Evolutionary conservation across 1,140 invertebrate species (phyloP).

Genomic region (Riptortus pedestris): DNA sequence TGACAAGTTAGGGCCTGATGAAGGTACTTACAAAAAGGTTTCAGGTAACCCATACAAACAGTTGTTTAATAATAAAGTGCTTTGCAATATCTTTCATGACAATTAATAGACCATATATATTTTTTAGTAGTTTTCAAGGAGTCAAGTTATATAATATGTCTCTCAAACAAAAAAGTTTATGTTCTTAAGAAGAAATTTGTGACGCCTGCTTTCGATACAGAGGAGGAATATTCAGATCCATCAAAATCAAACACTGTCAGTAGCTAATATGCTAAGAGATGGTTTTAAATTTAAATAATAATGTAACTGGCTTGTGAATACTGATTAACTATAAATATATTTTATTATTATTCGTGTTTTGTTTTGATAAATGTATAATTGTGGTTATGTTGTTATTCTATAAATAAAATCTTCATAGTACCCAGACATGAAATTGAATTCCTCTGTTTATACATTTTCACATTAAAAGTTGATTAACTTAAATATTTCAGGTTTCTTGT

Average conservation of each 20-base stretch:
- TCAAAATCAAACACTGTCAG: background rate
- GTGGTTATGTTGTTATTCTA: too few species aligned
- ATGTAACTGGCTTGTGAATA: too few species aligned
- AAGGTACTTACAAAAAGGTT: slow-evolving; percentile 64
- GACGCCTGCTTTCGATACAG: background rate
- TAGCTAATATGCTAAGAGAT: too few species aligned
- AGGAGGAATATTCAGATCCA: slow-evolving; percentile 2
- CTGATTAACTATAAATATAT: too few species aligned
- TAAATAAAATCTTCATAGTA: too few species aligned
- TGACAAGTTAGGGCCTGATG: slow-evolving; percentile 44
- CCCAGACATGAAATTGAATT: too few species aligned
- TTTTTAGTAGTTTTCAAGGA: slow-evolving; percentile 61
- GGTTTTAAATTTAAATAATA: too few species aligned
- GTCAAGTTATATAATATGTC: slow-evolving; percentile 70
- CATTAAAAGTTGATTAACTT: too few species aligned
- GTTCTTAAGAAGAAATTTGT: slow-evolving; percentile 52
- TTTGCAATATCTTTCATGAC: background rate
- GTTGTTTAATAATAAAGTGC: background rate
- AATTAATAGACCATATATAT: slow-evolving; percentile 27
- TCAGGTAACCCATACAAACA: slow-evolving; percentile 38
- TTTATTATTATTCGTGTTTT: too few species aligned
- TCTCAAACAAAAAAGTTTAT: slow-evolving; percentile 75
- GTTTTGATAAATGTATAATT: too few species aligned
- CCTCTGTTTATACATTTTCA: too few species aligned
- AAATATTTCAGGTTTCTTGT: too few species aligned